Evolutionary conservation across 2,888 invertebrate genomes (phyloP).

Genomic region (Drosophila mulleri): DNA sequence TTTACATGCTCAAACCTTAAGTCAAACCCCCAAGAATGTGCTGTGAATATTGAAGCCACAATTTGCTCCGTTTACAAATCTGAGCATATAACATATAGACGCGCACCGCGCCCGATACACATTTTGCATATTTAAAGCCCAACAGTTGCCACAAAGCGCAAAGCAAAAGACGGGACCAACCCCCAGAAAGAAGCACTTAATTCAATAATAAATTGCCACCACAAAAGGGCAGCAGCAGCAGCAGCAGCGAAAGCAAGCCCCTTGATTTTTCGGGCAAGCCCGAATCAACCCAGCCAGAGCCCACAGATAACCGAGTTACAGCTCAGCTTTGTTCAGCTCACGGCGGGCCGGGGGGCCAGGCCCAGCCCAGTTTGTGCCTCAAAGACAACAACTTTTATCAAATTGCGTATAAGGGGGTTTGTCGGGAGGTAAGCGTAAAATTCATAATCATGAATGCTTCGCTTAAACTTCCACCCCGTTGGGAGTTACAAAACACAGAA

Average conservation of each 20-base stretch:
- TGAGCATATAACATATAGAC: slow-evolving; percentile 19
- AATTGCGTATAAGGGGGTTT: slow-evolving; percentile 79
- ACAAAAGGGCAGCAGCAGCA: slow-evolving; percentile 46
- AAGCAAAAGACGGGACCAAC: slow-evolving; percentile 46
- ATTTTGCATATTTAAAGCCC: slow-evolving; percentile 72
- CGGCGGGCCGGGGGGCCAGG: slow-evolving; percentile 15
- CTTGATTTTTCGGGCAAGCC: slow-evolving; percentile 40
- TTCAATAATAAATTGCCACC: slow-evolving; percentile 80
- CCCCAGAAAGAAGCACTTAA: slow-evolving; percentile 72
- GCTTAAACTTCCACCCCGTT: slow-evolving; percentile 73
- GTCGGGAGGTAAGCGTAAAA: slow-evolving; percentile 84
- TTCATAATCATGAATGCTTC: slow-evolving; percentile 82
- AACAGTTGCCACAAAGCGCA: slow-evolving; percentile 43
- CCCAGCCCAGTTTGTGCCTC: slow-evolving; percentile 70
- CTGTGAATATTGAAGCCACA: slow-evolving; percentile 53
- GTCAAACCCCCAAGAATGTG: slow-evolving; percentile 62
- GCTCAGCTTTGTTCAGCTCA: slow-evolving; percentile 20
- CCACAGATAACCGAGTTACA: slow-evolving; percentile 70
- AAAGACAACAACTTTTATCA: slow-evolving; percentile 71
- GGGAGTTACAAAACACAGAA: slow-evolving; percentile 29
- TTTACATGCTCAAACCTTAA: slow-evolving; percentile 76
- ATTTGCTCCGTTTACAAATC: slow-evolving; percentile 43
- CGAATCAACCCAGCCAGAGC: slow-evolving; percentile 47
- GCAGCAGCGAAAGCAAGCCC: slow-evolving; percentile 44
- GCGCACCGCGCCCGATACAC: slow-evolving; percentile 42